Evolutionary conservation across 2,797 vertebrate species (phyloP).

Genomic region (Alfaro cultratus): DNA sequence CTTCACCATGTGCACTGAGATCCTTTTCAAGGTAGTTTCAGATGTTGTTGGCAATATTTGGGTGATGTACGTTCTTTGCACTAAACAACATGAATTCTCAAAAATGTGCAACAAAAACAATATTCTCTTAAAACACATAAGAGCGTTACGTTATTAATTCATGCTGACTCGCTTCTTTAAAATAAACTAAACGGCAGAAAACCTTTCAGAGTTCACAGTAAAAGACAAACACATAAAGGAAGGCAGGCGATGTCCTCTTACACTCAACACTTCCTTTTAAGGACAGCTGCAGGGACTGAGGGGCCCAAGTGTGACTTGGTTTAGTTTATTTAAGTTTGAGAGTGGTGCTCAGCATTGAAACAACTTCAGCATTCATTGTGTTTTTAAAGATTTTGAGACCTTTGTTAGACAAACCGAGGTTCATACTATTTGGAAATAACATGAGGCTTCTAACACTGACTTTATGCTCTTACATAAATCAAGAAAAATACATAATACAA

Average conservation of each 20-base stretch:
- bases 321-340: slow-evolving; percentile 43
- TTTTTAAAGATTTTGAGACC: slow-evolving; percentile 8
- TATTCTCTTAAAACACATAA: neutral
- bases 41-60: neutral
- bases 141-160: slow-evolving; percentile 11
- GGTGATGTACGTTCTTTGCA: neutral
- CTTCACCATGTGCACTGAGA: slow-evolving; percentile 99
- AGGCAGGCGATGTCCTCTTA: slow-evolving; percentile 25
- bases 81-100: neutral
- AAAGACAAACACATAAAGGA: slow-evolving; percentile 18
- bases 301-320: slow-evolving; percentile 40
- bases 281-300: slow-evolving; percentile 43
- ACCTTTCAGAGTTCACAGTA: slow-evolving; percentile 5
- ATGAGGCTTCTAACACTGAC: neutral
- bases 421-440: neutral
- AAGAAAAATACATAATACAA: neutral
- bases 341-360: slow-evolving; percentile 18
- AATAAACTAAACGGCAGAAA: slow-evolving; percentile 15
- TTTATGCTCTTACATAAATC: neutral
- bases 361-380: slow-evolving; percentile 20
- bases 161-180: neutral
- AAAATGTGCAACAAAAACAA: slow-evolving; percentile 2
- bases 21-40: slow-evolving; percentile 90
- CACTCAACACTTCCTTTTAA: slow-evolving; percentile 70
- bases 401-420: neutral